A percentile compares a stretch with the other conserved stretches of the same genome.
These are phyloP conservation scores for Caenorhabditis angaria DNA, from an alignment of 2,888 invertebrate genomes.

Conservation along the genomic window DNA sequence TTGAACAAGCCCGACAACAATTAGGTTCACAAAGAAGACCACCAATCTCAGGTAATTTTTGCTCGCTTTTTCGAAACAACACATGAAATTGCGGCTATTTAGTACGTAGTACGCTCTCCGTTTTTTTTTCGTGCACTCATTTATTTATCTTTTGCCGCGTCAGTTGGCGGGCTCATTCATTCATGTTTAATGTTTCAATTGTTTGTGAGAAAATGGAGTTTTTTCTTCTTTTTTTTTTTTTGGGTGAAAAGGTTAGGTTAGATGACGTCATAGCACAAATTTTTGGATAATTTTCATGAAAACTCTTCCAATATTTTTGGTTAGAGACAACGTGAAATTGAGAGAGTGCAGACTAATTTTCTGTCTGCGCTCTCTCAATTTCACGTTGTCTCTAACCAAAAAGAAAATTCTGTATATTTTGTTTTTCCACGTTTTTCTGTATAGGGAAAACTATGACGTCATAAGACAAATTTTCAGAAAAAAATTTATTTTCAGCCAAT, in stretches of 20 bases:
- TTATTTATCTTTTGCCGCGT: slow-evolving; percentile 9
- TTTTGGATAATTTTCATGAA: no score
- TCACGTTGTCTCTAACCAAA: no score
- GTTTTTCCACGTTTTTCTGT: background rate
- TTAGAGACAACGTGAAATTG: no score
- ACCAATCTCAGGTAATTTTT: slow-evolving; percentile 37
- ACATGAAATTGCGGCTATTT: slow-evolving; percentile 4
- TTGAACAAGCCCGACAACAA: slow-evolving; percentile 42
- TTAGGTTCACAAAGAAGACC: slow-evolving; percentile 36
- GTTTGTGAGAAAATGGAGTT: background rate
- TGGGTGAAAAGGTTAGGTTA: no score
- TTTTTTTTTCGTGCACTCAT: background rate
- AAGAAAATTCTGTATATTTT: no score
- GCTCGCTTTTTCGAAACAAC: background rate
- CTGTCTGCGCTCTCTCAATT: no score
- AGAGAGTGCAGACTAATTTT: no score
- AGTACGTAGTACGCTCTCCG: background rate
- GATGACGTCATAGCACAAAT: no score
- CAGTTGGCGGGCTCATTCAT: slow-evolving; percentile 5
- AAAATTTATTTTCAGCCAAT: no score
- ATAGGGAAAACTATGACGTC: background rate
- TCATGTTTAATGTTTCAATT: slow-evolving; percentile 8
- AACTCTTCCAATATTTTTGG: no score
- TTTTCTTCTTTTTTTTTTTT: background rate
- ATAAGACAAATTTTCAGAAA: background rate